Evolutionary conservation across 2,113 vertebrate genomes (phyloP), one percentile per base, ranked within the genome.

Genomic region (Fukomys damarensis): DNA sequence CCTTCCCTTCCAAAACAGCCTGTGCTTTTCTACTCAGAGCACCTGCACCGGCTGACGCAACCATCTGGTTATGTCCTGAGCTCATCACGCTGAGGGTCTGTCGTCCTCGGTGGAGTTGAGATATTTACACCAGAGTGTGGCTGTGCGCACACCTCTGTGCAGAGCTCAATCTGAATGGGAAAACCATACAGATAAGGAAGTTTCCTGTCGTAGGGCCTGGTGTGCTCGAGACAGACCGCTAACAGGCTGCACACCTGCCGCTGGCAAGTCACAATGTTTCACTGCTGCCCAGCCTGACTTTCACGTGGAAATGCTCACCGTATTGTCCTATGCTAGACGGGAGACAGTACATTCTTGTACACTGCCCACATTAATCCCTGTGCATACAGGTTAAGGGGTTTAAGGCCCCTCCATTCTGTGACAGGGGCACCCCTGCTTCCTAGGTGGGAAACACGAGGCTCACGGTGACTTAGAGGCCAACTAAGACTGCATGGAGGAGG

Each of bases 1-100:
- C 20, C 72, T 7, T 76, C 41, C 41, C 26, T 76, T 76, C 72
- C 26, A 30, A 46, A 46, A 3, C 68, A 28, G 12, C 14, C 38
- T 16, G 7, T 8, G 3, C 16, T 35, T 46, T 17, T 43, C 43
- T 26, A 0, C 49, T 77, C 17, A 3, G 70, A 66, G 32, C 38
- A 17, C 28, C 14, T 26, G 28, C 11, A 66, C 30, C 32, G 41
- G 4, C 17, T 0, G 16, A 5, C 1, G 2, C 80, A 2, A 1
- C 1, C 0, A 0, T 20, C 63, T 8, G 5, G 16, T 10, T 5
- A 2, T 7, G 19, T 52, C 49, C 20, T 7, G n/a, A 83, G 46
- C 70, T 85, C 32, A 68, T 9, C 54, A 76, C 68, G 49, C 32
- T 35, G 38, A 56, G 13, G 1, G 5, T 52, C n/a, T 79, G 32